Base-by-base conservation (phyloP, 2,113 vertebrate genomes). In the Abramis brama region DNA sequence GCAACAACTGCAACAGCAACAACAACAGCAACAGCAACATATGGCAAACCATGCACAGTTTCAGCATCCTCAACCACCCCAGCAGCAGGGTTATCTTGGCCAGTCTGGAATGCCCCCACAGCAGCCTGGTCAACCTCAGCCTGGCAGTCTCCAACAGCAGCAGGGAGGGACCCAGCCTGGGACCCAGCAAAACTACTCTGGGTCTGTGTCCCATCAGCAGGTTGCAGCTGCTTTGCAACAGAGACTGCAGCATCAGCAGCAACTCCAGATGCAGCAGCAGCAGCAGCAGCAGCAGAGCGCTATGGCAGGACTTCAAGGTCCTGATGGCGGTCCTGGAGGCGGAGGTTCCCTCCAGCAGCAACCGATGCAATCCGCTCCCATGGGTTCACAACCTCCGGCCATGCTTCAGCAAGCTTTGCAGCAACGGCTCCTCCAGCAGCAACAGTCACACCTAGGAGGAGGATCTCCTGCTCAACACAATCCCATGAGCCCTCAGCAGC, bases 401-500 rank as follows among this genome's bases (percentile, higher is more conserved):
- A 91, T 95, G 89, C 91, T 97, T 66, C 96, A 97, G 89, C 96
- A 96, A 91, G 96, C 95, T 89, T 94, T 97, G 89, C 97, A 98
- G 87, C 97, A 99, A 93, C 95, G 98, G 91, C 94, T 99, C 25
- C 95, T 94, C 7, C 92, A 91, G 68, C 94, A 95, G 70, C 92
- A 91, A 75, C 90, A 89, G 79, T 89, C 92, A 71, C 95, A 95
- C 74, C 89, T 93, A 0, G 91, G 92, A 79, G 97, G 92, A 12
- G 93, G 93, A 47, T 95, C 94, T 66, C 98, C 98, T 80, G 97
- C 96, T 21, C 97, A 97, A 21, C 97, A 98, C 84, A 97, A 97
- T 89, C 97, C 97, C 50, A 98, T 99, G 97, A 99, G 97, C 82
- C 97, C 98, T 82, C 98, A 99, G 5, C 97, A 96, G 90, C 94